Evolutionary conservation across 35 echinoderm and acorn worm species (phyloP), one percentile per base, ranked within the genome.

Genomic region (Chiridota heheva): DNA sequence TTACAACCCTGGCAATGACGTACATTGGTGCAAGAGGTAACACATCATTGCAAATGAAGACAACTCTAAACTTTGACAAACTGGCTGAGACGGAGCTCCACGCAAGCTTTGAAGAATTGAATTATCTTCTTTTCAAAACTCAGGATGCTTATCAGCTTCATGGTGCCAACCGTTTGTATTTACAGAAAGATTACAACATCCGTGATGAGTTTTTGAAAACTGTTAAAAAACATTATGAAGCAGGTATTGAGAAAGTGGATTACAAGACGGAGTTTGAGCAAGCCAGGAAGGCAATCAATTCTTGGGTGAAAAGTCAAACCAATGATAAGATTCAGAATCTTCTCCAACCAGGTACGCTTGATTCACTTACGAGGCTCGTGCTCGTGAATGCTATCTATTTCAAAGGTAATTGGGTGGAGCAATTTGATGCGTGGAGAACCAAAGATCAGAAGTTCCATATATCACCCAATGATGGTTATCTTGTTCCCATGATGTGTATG

Each of bases 341-440:
- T 30, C 42, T 92, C 5, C 17, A 63, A 12, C 35, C 43, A 36
- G 83, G 76, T 10, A 28, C 58, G 48, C 41, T 95, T 36, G 76
- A 95, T 61, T 42, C 81, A n/a, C 29, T 89, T 24, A 89, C 81
- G 12, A 36, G 71, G 5, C 66, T 95, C 7, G 76, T 89, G 20
- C 45, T 95, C 38, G 81, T 95, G 16, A 95, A 95, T 83, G 91
- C 91, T 4, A 81, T 95, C 41, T 95, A 95, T 28, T 95, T 95
- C 45, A 95, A 95, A 69, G 86, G 80, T 13, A 69, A 70, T 28
- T 94, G 80, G 80, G 31, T 33, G 2, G 36, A 57, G 2, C 17
- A 88, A 36, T 94, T 94, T 47, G 22, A 84, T 8, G 16, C 20
- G 17, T 12, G 29, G 10, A n/a, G 38, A 25, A 94, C 85, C 12